Base-by-base conservation (phyloP, 2,888 invertebrate species). In the Bembecia ichneumoniformis region DNA sequence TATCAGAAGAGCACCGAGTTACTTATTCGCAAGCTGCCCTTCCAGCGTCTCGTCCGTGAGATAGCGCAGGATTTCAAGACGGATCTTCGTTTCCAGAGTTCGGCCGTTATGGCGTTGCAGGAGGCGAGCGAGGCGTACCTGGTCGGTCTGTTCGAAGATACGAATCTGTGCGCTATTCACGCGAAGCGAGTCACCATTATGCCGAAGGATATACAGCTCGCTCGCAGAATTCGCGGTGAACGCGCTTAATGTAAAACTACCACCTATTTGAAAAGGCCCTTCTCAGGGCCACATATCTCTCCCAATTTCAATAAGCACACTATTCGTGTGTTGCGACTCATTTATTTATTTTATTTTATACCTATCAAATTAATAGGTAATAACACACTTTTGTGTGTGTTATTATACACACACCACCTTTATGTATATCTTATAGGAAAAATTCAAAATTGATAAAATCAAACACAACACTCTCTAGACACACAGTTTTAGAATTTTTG, bases 151-250 rank as follows among this genome's bases (percentile, higher is more conserved):
- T 93, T 93, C 65, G 93, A 93, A 68, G 93, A 93, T 63, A 94
- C 93, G 28, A 94, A 94, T 69, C 76, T 94, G 61, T 93, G 93
- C 71, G 93, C 93, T 36, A 93, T 94, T 58, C 93, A 94, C 63
- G 94, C 81, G 0, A 82, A 78, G 44, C 57, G 83, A 1, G 82
- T 83, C 0, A 83, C 82, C 0, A 82, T 82, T 1, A 82, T 83
- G 82, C 83, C 82, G 0, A 82, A 80, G 35, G 82, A 82, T 53
- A 72, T 82, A 0, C 82, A 82, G 55, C 49, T 82, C 13, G 82
- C 83, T 3, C 57, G 83, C 35, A 55, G 83, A 47, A 74, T 83
- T 0, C 63, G 82, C 0, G 83, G 83, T 0, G 82, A 82, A 51
- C 57, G 82, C 3, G 75, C 81, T 2, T 82, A 20, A 20, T 20